These are phyloP conservation scores for Rhamnusium bicolor DNA, from an alignment of 2,888 invertebrate genomes.

Conservation along the genomic window DNA sequence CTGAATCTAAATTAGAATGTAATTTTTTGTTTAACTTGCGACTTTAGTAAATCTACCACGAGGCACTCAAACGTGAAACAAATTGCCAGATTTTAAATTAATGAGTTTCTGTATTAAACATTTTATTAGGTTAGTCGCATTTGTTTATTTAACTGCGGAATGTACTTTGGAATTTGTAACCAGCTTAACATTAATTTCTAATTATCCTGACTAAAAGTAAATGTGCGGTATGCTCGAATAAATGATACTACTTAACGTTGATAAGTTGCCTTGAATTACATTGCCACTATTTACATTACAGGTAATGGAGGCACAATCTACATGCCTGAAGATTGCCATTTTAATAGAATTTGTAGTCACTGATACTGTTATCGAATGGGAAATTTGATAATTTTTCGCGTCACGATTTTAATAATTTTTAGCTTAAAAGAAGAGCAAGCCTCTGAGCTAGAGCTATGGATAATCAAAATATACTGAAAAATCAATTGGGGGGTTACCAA, in stretches of 20 bases:
- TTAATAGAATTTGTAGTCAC: no score
- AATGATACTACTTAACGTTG: not conserved
- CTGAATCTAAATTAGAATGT: constrained; percentile 17
- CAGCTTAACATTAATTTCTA: not conserved
- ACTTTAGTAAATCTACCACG: not conserved
- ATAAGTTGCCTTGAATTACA: no score
- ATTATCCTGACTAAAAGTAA: not conserved
- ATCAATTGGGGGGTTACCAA: no score
- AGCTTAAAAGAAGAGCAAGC: no score
- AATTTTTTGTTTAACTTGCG: constrained; percentile 1
- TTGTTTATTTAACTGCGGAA: not conserved
- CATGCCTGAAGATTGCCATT: no score
- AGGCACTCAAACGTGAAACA: not conserved
- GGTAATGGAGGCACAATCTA: no score
- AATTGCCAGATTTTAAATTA: constrained; percentile 3
- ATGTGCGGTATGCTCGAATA: not conserved
- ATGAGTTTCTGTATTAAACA: not conserved
- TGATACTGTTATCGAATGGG: no score
- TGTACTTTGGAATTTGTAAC: not conserved
- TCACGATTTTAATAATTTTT: no score
- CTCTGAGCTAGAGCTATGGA: no score
- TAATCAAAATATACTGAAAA: no score
- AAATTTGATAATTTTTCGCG: no score
- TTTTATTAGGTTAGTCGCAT: not conserved
- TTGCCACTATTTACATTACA: no score